Evolutionary conservation across 2,113 vertebrate species (phyloP), one percentile per base, ranked within the genome.

Genomic region (Macheiramphus alcinus): DNA sequence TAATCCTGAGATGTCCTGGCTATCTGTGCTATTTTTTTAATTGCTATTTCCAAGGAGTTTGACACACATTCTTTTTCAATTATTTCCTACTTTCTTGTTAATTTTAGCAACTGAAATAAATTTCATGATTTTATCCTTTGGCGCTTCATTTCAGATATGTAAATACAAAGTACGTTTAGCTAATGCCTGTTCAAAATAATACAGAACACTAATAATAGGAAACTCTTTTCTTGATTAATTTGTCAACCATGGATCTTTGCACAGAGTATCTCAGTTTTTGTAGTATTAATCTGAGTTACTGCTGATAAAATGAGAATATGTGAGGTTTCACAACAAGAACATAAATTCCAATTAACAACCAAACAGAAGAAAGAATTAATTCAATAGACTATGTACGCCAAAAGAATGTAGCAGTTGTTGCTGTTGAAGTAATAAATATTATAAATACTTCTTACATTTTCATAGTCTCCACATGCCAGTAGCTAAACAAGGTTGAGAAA

Each of bases 281-380:
- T 62, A 22, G 31, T 42, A 91, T 82, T 95, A 80, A 81, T 95
- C 73, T 82, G n/a, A 93, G 79, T 50, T 76, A 45, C 36, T 90
- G 38, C 62, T 76, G 87, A 76, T 94, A 74, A 91, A 93, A 90
- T 86, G 48, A 93, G 90, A 86, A 74, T 67, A 83, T 52, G 36
- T 93, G 68, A 94, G 52, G 31, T 63, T 90, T 79, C 62, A 55
- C n/a, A 86, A 73, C 26, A 90, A 71, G 72, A 88, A 81, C 55
- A 91, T 93, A 91, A 92, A 96, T 96, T 86, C 84, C 56, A 91
- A 94, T 96, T 95, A 95, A 50, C 55, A 86, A 19, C 53, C 19
- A 83, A 84, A 80, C 32, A 92, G 75, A 95, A 93, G 50, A 90
- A 86, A 93, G 34, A 92, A 92, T 83, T 93, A 78, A 36, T 92